These are phyloP conservation scores for Chironex yamaguchii DNA, from an alignment of 30 jellyfish, hydroid and myxozoan genomes.

Conservation along the genomic window DNA sequence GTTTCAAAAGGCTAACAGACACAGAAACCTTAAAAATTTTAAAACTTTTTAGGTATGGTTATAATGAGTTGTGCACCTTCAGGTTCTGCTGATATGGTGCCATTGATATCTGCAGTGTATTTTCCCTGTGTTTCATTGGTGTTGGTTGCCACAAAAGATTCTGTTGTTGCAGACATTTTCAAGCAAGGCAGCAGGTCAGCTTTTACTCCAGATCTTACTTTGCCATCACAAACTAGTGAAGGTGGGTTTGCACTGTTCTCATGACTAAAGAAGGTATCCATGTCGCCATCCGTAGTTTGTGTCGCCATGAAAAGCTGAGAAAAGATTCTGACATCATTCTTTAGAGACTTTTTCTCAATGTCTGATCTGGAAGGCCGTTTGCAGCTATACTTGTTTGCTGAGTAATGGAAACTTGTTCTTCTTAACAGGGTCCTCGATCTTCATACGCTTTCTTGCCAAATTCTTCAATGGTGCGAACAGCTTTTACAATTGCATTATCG, in stretches of 20 bases:
- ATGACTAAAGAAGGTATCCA: constrained; percentile 3
- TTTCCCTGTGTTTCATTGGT: too few relatives aligned
- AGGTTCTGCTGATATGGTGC: background rate
- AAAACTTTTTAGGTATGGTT: background rate
- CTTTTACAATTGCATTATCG: constrained; percentile 3
- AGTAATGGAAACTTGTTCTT: constrained; percentile 3
- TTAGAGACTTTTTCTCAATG: background rate
- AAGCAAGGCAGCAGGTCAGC: constrained; percentile 4
- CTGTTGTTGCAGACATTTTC: background rate
- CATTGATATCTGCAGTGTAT: too few relatives aligned
- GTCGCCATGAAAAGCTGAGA: constrained; percentile 27
- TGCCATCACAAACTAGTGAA: background rate
- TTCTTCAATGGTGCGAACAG: background rate
- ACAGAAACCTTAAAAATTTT: constrained; percentile 27
- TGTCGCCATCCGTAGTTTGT: constrained; percentile 36
- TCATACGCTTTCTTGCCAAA: constrained; percentile 7
- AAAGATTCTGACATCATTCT: constrained; percentile 14
- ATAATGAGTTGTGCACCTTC: background rate
- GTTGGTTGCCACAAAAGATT: too few relatives aligned
- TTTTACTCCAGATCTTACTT: constrained; percentile 11
- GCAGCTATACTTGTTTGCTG: constrained; percentile 1
- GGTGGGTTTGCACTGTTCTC: constrained; percentile 40
- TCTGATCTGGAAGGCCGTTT: background rate
- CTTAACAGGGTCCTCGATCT: background rate
- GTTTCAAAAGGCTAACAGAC: constrained; percentile 19